Percentiles rank a stretch among this genome's conserved stretches.
Conservation (phyloP, 2,888 invertebrate species). For the Euzetes globulus region DNA sequence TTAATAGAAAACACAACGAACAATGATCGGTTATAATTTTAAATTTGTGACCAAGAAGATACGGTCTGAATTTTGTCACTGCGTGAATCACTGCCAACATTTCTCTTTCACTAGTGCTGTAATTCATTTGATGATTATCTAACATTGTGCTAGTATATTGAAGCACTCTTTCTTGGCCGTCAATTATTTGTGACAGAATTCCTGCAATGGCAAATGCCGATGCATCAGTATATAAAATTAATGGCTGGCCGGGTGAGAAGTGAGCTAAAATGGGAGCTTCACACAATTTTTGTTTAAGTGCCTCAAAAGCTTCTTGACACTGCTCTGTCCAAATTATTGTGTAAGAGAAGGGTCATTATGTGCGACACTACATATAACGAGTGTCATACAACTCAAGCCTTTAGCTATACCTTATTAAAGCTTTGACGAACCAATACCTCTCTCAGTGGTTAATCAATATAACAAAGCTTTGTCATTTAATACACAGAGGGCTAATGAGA, state of each 20-base stretch:
- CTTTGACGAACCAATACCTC: no score
- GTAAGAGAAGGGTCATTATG: no score
- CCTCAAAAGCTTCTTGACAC: slow-evolving; percentile 28
- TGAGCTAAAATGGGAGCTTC: slow-evolving; percentile 37
- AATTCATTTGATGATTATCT: slow-evolving; percentile 46
- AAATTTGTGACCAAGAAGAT: slow-evolving; percentile 46
- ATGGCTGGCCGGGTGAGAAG: not conserved
- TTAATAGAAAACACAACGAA: slow-evolving; percentile 49
- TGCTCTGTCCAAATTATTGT: slow-evolving; percentile 20
- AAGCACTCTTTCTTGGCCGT: not conserved
- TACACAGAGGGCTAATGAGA: no score
- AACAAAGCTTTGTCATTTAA: no score
- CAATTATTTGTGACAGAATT: not conserved
- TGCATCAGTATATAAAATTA: slow-evolving; percentile 18
- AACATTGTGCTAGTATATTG: slow-evolving; percentile 31
- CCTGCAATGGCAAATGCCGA: not conserved
- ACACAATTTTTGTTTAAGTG: slow-evolving; percentile 31
- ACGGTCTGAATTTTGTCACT: slow-evolving; percentile 47
- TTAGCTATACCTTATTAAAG: no score
- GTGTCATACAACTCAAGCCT: no score
- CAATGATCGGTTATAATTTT: slow-evolving; percentile 49
- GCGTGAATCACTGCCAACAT: slow-evolving; percentile 46
- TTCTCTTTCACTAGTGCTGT: slow-evolving; percentile 49
- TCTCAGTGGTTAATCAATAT: no score
- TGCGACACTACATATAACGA: no score